phyloP scores from a whole-genome alignment of 2,888 invertebrate species.

The Tenthredo distinguenda region DNA sequence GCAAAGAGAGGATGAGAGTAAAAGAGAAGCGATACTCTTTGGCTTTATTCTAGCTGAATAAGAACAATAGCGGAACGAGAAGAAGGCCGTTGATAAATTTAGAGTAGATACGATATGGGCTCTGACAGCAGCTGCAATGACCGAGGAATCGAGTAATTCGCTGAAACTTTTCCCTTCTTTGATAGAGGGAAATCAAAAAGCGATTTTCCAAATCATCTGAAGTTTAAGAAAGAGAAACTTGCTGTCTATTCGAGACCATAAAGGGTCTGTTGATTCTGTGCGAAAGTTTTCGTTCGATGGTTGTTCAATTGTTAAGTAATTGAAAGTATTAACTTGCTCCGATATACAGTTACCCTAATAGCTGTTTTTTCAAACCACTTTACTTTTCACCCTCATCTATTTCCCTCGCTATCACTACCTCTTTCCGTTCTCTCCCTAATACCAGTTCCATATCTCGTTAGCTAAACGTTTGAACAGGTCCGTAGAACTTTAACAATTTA shows the following conservation, averaged over 20 bases:
- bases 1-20: not conserved
- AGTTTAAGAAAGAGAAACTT: not conserved
- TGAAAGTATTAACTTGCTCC: not conserved
- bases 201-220: constrained; percentile 24
- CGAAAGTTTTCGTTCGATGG: not conserved
- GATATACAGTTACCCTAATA: constrained; percentile 28
- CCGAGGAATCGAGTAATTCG: not conserved
- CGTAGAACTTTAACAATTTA: not conserved
- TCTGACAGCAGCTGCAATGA: not conserved
- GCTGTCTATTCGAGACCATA: not conserved
- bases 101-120: not conserved
- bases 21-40: not conserved
- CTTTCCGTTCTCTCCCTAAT: not conserved
- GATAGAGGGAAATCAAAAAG: not conserved
- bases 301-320: constrained; percentile 32
- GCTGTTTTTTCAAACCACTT: constrained; percentile 35
- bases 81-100: constrained; percentile 25
- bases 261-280: not conserved
- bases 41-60: not conserved
- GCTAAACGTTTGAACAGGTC: not conserved
- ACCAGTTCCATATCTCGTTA: not conserved
- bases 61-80: not conserved
- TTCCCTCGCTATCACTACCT: not conserved
- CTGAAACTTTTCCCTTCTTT: not conserved
- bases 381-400: constrained; percentile 23